phyloP scores from a whole-genome alignment of 2,113 vertebrate genomes.

The Anhinga anhinga region DNA sequence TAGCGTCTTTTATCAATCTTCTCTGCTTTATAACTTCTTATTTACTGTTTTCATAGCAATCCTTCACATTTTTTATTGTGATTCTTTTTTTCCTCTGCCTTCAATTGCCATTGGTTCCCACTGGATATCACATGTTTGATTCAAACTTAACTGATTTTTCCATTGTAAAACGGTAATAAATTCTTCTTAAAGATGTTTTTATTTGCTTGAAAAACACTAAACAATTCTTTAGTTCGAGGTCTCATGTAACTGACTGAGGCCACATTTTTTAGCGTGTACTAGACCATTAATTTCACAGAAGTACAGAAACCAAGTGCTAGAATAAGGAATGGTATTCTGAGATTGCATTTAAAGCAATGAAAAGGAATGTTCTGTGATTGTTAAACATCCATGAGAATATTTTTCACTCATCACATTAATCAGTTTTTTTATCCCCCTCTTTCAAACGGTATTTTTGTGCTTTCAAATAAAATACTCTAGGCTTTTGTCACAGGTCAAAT shows the following conservation, averaged over 20 bases:
- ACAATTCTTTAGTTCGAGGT: not conserved
- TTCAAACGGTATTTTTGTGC: not conserved
- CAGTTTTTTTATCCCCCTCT: not conserved
- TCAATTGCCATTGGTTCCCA: not conserved
- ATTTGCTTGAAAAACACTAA: not conserved
- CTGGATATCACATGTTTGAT: not conserved
- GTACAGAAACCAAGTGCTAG: not conserved
- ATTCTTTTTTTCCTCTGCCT: not conserved
- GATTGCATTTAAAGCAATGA: not conserved
- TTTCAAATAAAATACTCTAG: not conserved
- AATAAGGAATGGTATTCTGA: not conserved
- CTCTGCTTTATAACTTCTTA: not conserved
- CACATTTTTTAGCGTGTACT: not conserved
- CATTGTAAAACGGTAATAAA: not conserved
- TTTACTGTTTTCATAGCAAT: conserved; percentile 27
- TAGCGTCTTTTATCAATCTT: not conserved
- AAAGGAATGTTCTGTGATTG: not conserved
- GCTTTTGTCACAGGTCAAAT: conserved; percentile 20
- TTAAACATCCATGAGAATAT: not conserved
- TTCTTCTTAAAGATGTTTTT: not conserved
- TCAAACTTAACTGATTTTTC: not conserved
- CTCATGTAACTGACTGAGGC: not conserved
- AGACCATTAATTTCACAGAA: not conserved
- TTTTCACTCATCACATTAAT: not conserved
- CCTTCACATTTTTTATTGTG: not conserved